A percentile compares a stretch with the other conserved stretches of the same genome.
phyloP scores from a whole-genome alignment of 2,888 invertebrate species.

The Gymnocheta viridis region DNA sequence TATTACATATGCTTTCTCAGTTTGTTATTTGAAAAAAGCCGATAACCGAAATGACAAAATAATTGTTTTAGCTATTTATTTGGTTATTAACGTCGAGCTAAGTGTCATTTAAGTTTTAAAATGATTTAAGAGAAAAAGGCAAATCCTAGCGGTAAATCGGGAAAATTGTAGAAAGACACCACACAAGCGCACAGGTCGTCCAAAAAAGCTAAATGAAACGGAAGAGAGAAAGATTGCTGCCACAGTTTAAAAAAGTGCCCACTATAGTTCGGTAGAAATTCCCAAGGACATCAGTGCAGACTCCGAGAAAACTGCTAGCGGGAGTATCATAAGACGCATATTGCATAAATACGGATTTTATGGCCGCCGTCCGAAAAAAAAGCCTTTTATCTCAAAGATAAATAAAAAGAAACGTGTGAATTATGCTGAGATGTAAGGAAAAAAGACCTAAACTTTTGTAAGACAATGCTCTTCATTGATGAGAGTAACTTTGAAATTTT shows the following conservation, averaged over 20 bases:
- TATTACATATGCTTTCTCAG: not conserved
- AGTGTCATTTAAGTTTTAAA: not conserved
- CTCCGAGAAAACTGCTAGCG: not conserved
- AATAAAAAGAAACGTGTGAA: constrained; percentile 12
- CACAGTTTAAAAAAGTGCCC: not conserved
- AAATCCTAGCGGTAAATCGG: constrained; percentile 16
- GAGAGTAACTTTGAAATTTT: constrained; percentile 14
- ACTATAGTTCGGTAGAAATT: not conserved
- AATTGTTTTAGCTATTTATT: not conserved
- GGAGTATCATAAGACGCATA: not conserved
- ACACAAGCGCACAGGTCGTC: constrained; percentile 9
- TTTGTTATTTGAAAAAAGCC: constrained; percentile 4
- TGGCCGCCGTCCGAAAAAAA: constrained; percentile 5
- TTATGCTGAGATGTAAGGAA: constrained; percentile 6
- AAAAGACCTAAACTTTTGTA: constrained; percentile 4
- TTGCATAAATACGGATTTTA: not conserved
- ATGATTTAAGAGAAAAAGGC: constrained; percentile 2
- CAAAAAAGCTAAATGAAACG: constrained; percentile 4
- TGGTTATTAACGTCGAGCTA: not conserved
- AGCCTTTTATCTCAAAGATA: constrained; percentile 3
- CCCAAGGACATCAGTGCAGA: too few relatives aligned
- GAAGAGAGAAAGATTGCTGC: constrained; percentile 30
- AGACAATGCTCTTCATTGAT: constrained; percentile 8
- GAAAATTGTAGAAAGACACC: constrained; percentile 12
- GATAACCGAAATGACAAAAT: not conserved